Evolutionary conservation across 2,113 vertebrate species (phyloP), one percentile per base, ranked within the genome.

Genomic region (Scolopax mira): DNA sequence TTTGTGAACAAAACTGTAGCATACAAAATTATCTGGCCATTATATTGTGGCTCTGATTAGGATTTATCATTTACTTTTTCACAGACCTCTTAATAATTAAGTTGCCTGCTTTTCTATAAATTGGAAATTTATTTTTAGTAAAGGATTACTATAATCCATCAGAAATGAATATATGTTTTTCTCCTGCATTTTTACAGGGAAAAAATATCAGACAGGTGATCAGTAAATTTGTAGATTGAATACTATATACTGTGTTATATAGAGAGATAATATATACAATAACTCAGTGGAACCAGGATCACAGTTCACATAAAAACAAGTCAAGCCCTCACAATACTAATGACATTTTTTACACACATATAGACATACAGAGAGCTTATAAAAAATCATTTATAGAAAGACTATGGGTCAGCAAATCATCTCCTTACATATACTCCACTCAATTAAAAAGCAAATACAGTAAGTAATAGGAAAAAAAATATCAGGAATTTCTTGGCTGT

Each of bases 361-460:
- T 7, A 44, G 13, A 62, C 6, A 55, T 6, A 48, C 0, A 86
- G 2, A 39, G 17, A 89, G 35, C 18, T 44, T 55, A 60, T 79
- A 69, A 82, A 93, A 84, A 85, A 74, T 35, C 85, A 48, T 67
- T 87, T 80, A 44, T 5, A 62, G 10, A 71, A 57, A 84, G 69
- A 78, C 25, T 33, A 3, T 11, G 24, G 35, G 41, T 54, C 55
- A 81, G 31, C 61, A 81, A 74, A 75, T 61, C 31, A 72, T 14
- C n/a, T 82, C 52, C n/a, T 48, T 37, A 79, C 19, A 64, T n/a
- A 69, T 2, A 69, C 10, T 89, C 27, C n/a, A 79, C 81, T 79
- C 77, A 86, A 86, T 79, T 93, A 93, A 92, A 94, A 94, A 82
- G 35, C 11, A 89, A 79, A 81, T 42, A 10, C 31, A 94, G 14